Evolutionary conservation across 2,888 invertebrate genomes (phyloP).

Genomic region (Hecatera dysodea): DNA sequence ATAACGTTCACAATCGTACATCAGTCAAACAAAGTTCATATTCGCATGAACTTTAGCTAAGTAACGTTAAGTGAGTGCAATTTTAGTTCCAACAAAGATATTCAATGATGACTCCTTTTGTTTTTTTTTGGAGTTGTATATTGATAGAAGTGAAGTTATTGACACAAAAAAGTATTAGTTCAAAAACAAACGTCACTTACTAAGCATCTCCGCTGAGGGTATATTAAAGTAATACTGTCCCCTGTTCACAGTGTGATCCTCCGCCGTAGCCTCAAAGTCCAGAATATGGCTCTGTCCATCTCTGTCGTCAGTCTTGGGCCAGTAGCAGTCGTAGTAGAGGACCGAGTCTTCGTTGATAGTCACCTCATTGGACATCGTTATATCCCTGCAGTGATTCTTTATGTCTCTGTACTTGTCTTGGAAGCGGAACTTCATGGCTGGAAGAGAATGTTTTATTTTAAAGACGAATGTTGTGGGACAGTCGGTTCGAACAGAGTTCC

Average conservation of each 20-base stretch:
- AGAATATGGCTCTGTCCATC: conserved; percentile 82
- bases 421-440: conserved; percentile 88
- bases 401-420: conserved; percentile 73
- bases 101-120: neutral
- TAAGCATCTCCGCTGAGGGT: conserved; percentile 84
- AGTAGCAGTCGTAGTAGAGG: conserved; percentile 87
- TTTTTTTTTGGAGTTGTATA: too few species aligned
- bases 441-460: conserved; percentile 54
- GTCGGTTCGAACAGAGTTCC: neutral
- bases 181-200: conserved; percentile 75
- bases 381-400: conserved; percentile 84
- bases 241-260: conserved; percentile 80
- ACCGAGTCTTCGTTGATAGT: conserved; percentile 83
- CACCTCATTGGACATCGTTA: conserved; percentile 82
- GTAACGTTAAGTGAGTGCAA: too few species aligned
- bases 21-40: neutral
- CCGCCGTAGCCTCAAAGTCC: conserved; percentile 83
- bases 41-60: neutral
- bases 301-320: conserved; percentile 79
- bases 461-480: neutral
- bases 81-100: neutral
- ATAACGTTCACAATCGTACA: too few species aligned
- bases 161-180: neutral
- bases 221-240: conserved; percentile 87
- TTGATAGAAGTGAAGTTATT: too few species aligned